A percentile compares a stretch with the other conserved stretches of the same genome.
phyloP scores from a whole-genome alignment of 2,797 vertebrate genomes.

The Epinephelus malabaricus region DNA sequence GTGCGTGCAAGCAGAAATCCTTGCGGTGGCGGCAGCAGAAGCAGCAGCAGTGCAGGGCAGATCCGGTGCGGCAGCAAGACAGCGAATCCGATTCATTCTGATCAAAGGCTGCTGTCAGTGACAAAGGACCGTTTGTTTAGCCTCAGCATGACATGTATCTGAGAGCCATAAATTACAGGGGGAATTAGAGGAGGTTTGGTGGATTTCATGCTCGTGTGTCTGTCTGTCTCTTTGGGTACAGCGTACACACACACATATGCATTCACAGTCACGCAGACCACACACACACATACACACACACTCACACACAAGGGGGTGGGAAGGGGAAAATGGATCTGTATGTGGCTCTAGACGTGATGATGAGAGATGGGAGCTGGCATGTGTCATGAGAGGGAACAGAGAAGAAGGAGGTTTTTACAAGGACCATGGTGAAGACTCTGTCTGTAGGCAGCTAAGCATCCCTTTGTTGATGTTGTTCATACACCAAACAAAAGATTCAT shows the following conservation, averaged over 20 bases:
- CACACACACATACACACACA: conserved; percentile 42
- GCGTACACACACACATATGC: conserved; percentile 33
- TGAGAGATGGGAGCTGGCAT: conserved; percentile 68
- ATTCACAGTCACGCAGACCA: conserved; percentile 53
- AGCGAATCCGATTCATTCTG: conserved; percentile 77
- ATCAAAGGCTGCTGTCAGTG: conserved; percentile 83
- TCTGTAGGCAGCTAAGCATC: conserved; percentile 7
- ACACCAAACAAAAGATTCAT: too few relatives aligned
- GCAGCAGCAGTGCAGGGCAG: conserved; percentile 51
- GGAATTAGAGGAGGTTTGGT: conserved; percentile 81
- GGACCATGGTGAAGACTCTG: conserved; percentile 27
- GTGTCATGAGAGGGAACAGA: conserved; percentile 59
- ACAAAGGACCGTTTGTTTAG: conserved; percentile 84
- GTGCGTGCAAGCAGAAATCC: conserved; percentile 42
- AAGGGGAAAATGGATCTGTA: conserved; percentile 50
- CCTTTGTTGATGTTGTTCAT: conserved; percentile 5
- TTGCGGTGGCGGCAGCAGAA: conserved; percentile 12
- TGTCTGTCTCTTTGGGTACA: conserved; percentile 65
- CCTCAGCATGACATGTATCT: conserved; percentile 80
- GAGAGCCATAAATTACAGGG: conserved; percentile 82
- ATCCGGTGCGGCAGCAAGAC: conserved; percentile 71
- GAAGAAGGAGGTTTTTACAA: conserved; percentile 37
- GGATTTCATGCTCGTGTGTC: conserved; percentile 82
- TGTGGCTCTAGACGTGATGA: conserved; percentile 54
- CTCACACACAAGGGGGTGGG: conserved; percentile 20